Base-by-base conservation (phyloP, 2,888 invertebrate genomes). In the Cheilosia scutellata region DNA sequence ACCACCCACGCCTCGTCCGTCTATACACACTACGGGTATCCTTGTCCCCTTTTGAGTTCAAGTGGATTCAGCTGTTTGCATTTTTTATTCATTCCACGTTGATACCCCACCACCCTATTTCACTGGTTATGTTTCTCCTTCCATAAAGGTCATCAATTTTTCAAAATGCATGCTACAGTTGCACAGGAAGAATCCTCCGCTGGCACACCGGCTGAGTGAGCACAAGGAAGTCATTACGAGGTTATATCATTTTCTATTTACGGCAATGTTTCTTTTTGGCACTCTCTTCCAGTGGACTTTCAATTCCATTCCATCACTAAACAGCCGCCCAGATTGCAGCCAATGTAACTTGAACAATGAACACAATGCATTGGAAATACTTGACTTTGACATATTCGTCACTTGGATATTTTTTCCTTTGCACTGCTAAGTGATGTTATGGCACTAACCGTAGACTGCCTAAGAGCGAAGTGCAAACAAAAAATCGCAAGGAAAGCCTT, bases 31-130 rank as follows among this genome's bases (percentile, higher is more conserved):
- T 5, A 7, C 5, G 16, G 7, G 2, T 70, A 57, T 47, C 71
- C 71, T 71, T 71, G 71, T 29, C 37, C 58, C 60, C 58, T 37
- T 71, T 60, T 29, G 16, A 71, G 71, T 60, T 71, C 58, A 58
- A 71, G 29, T 71, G 49, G 7, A 58, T 60, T 71, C 27, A 51
- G 49, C 11, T 68, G 55, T 57, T 49, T 71, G 16, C 51, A 49
- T 58, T 70, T 20, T 68, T n/a, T 51, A 33, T 65, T 16, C 55
- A 33, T 29, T 25, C 57, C 25, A 33, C 33, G 1, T 11, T n/a
- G 11, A 5, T n/a, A 40, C 11, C 40, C 33, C 7, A 16, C 47
- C 47, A 7, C 47, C 47, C 5, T 4, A 7, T 37, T 16, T 7
- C 47, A 33, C 0, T 33, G 2, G 29, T 2, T n/a, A n/a, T 53